phyloP scores from a whole-genome alignment of 2,888 invertebrate genomes.

The Perizoma affinitatum region DNA sequence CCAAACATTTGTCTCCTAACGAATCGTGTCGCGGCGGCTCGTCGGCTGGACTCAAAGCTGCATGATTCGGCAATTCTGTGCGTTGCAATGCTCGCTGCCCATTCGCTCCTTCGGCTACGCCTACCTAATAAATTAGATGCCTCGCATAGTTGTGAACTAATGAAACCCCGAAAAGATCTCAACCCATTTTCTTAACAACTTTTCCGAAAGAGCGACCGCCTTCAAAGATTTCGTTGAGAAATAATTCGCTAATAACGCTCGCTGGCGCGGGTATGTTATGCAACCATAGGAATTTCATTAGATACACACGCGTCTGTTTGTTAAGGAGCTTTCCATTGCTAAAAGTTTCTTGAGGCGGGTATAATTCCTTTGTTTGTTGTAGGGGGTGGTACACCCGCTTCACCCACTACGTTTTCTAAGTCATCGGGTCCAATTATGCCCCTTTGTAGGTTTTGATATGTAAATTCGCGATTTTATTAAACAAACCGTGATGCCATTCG shows the following conservation, averaged over 20 bases:
- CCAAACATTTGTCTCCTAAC: slow-evolving; percentile 84
- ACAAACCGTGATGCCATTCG: slow-evolving; percentile 84
- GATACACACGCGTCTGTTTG: slow-evolving; percentile 84
- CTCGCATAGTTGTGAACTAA: slow-evolving; percentile 82
- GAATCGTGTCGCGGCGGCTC: slow-evolving; percentile 80
- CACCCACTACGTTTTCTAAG: slow-evolving; percentile 83
- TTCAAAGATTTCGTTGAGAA: slow-evolving; percentile 82
- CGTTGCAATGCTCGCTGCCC: slow-evolving; percentile 80
- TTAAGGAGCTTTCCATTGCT: slow-evolving; percentile 85
- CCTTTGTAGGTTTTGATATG: slow-evolving; percentile 85
- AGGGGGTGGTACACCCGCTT: slow-evolving; percentile 71
- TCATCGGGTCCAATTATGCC: slow-evolving; percentile 85
- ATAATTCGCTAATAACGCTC: slow-evolving; percentile 83
- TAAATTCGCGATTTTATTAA: slow-evolving; percentile 85
- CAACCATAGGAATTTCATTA: slow-evolving; percentile 85
- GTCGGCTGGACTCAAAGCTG: slow-evolving; percentile 65
- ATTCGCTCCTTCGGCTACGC: slow-evolving; percentile 82
- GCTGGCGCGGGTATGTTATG: slow-evolving; percentile 81
- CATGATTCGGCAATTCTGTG: slow-evolving; percentile 81
- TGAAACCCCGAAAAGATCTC: slow-evolving; percentile 82
- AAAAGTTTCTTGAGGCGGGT: slow-evolving; percentile 85
- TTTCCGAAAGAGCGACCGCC: slow-evolving; percentile 83
- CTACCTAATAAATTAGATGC: slow-evolving; percentile 82
- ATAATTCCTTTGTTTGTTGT: slow-evolving; percentile 84
- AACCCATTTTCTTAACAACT: slow-evolving; percentile 84